Percentiles rank a stretch among this genome's conserved stretches.
Conservation (phyloP, 1,140 invertebrate species). For the Aphaenogaster rudis region DNA sequence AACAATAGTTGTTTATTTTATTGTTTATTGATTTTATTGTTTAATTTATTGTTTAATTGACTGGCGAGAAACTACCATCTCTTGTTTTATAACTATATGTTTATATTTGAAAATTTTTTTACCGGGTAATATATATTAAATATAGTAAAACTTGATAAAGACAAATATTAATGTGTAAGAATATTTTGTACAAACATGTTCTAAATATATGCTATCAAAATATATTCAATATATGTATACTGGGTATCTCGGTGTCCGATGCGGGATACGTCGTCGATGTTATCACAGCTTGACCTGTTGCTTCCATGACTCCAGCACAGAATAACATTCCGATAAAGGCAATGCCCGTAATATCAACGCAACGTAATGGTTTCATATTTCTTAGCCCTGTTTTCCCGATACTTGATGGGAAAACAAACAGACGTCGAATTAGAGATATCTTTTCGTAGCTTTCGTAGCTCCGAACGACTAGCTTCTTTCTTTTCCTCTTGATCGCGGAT, state of each 20-base stretch:
- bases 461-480: not conserved
- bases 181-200: not conserved
- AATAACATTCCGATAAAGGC: conserved; percentile 5
- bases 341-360: not conserved
- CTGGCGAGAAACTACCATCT: too few relatives aligned
- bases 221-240: conserved; percentile 15
- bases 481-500: not conserved
- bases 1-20: too few relatives aligned
- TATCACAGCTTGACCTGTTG: conserved; percentile 10
- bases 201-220: not conserved
- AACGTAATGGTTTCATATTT: not conserved
- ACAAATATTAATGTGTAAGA: not conserved
- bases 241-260: not conserved
- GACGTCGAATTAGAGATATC: not conserved
- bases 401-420: not conserved
- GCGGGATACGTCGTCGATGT: not conserved
- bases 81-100: too few relatives aligned
- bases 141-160: not conserved
- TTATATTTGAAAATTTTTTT: too few relatives aligned
- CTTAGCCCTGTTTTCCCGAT: not conserved
- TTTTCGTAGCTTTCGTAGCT: not conserved
- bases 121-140: not conserved
- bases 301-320: not conserved
- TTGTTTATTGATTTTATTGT: too few relatives aligned
- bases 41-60: too few relatives aligned